Conservation (phyloP, 2,113 vertebrate genomes). For the Hirundichthys speculiger region DNA sequence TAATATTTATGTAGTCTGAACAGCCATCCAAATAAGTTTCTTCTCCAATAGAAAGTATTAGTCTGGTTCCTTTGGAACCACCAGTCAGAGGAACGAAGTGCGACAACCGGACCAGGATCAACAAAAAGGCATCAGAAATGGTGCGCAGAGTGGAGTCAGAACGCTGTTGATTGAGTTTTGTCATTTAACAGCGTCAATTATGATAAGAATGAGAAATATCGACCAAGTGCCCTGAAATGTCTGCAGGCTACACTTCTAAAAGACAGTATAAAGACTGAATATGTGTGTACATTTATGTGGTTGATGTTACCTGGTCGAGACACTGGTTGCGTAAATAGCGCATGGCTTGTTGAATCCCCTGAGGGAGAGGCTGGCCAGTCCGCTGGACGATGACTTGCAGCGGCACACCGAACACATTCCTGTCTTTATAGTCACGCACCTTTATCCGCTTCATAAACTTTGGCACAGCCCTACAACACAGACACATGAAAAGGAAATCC, state of each 20-base stretch:
- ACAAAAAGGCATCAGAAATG: too few species aligned
- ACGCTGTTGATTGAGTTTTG: too few species aligned
- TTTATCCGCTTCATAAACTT: conserved; percentile 99
- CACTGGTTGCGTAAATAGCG: conserved; percentile 90
- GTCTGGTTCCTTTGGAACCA: too few species aligned
- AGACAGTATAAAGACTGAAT: background rate
- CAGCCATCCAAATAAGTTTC: too few species aligned
- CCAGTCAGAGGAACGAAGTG: too few species aligned
- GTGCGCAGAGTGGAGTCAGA: too few species aligned
- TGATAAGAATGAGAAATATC: too few species aligned
- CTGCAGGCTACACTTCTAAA: background rate
- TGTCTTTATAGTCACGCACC: conserved; percentile 95
- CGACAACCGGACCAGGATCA: too few species aligned
- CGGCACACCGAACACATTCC: conserved; percentile 93
- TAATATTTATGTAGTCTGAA: too few species aligned
- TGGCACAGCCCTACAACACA: conserved; percentile 91
- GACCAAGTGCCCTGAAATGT: too few species aligned
- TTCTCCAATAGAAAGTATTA: too few species aligned
- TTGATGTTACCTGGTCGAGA: conserved; percentile 89
- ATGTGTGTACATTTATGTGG: conserved; percentile 4
- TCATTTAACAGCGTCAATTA: too few species aligned
- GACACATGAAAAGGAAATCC: conserved; percentile 15
- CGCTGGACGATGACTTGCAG: conserved; percentile 94
- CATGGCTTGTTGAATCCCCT: conserved; percentile 95
- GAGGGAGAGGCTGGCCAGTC: conserved; percentile 93